These are phyloP conservation scores for Brachionus asplanchnoidis DNA, from an alignment of 1,140 invertebrate species.

Conservation along the genomic window DNA sequence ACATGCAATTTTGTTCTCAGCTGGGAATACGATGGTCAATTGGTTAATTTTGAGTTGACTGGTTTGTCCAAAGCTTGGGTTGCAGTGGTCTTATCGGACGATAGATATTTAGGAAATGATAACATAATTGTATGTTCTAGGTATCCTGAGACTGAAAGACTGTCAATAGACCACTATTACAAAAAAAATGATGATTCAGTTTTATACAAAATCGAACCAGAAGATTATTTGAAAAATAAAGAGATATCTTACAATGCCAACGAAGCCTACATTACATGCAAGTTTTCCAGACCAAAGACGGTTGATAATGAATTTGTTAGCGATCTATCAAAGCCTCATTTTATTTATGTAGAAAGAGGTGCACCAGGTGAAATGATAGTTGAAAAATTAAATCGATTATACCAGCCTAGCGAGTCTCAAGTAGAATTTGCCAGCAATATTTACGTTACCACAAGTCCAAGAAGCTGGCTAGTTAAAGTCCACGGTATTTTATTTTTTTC, in stretches of 20 bases:
- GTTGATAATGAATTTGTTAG: background rate
- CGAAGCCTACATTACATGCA: slow-evolving; percentile 5
- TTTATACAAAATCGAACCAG: slow-evolving; percentile 33
- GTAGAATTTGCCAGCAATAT: slow-evolving; percentile 33
- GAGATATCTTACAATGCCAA: background rate
- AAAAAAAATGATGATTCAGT: slow-evolving; percentile 26
- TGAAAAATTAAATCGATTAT: slow-evolving; percentile 30
- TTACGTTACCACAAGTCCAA: background rate
- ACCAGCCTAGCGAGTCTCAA: slow-evolving; percentile 20
- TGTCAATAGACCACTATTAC: slow-evolving; percentile 27
- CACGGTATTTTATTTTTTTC: background rate
- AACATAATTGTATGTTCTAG: slow-evolving; percentile 28
- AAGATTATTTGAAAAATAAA: slow-evolving; percentile 32
- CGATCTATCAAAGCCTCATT: slow-evolving; percentile 28
- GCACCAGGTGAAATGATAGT: slow-evolving; percentile 35
- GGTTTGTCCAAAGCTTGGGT: slow-evolving; percentile 26
- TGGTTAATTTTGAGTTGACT: slow-evolving; percentile 20
- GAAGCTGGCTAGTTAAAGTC: slow-evolving; percentile 40
- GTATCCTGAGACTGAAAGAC: background rate
- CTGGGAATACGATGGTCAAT: slow-evolving; percentile 39
- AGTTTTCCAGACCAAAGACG: slow-evolving; percentile 18
- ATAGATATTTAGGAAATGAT: slow-evolving; percentile 40
- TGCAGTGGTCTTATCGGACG: slow-evolving; percentile 16
- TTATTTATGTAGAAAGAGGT: slow-evolving; percentile 37
- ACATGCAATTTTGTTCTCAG: slow-evolving; percentile 40